phyloP scores from a whole-genome alignment of 2,888 invertebrate genomes.

The Thelaira solivaga region DNA sequence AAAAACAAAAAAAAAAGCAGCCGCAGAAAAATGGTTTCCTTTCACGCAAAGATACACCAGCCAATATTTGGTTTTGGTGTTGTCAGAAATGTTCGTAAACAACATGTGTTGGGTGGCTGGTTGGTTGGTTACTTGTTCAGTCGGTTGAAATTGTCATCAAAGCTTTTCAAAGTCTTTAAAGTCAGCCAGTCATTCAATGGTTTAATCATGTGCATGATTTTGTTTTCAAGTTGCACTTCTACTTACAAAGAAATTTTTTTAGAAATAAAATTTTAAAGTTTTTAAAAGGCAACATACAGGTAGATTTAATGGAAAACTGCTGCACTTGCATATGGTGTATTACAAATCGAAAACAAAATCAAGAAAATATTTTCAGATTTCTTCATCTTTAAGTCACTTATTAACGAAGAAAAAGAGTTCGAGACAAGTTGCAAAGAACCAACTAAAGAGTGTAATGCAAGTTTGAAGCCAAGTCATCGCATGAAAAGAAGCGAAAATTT shows the following conservation, averaged over 20 bases:
- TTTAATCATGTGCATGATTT: constrained; percentile 14
- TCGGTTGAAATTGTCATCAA: neutral
- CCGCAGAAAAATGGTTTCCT: neutral
- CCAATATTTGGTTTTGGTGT: neutral
- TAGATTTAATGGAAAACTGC: no score
- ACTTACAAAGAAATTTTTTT: neutral
- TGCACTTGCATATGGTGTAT: no score
- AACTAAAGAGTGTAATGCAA: no score
- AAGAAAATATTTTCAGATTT: no score
- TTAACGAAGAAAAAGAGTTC: no score
- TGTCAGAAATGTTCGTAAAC: neutral
- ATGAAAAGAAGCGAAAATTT: no score
- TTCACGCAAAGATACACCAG: neutral
- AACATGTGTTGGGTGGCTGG: neutral
- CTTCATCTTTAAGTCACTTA: no score
- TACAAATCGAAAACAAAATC: no score
- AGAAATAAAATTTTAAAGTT: neutral
- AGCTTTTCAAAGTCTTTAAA: neutral
- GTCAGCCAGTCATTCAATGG: neutral
- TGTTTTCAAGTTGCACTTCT: neutral
- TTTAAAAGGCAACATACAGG: no score
- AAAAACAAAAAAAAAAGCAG: neutral
- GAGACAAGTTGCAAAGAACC: no score
- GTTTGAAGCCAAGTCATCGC: no score
- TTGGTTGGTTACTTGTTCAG: neutral